A percentile compares a stretch with the other conserved stretches of the same genome.
Evolutionary conservation across 1,140 invertebrate genomes (phyloP).

Genomic region (Idris sp.): DNA sequence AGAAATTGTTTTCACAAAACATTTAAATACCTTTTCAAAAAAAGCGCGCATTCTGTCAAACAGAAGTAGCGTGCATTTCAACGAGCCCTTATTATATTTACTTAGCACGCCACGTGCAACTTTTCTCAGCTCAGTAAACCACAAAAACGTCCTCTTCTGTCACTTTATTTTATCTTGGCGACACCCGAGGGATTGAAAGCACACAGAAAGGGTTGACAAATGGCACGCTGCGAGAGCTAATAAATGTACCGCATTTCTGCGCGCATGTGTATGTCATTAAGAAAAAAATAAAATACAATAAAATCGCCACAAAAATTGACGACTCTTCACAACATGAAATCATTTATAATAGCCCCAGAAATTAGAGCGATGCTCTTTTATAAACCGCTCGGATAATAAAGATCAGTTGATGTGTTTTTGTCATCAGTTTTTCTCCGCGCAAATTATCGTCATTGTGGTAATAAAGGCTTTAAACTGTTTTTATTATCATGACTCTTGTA

Average conservation of each 20-base stretch:
- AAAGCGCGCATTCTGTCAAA: slow-evolving; percentile 25
- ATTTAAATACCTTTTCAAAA: too few species aligned
- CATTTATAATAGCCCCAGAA: slow-evolving; percentile 1
- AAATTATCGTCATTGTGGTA: slow-evolving; percentile 5
- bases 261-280: slow-evolving; percentile 7
- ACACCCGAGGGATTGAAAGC: slow-evolving; percentile 23
- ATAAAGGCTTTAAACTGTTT: slow-evolving; percentile 6
- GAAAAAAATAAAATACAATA: background rate
- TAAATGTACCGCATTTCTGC: slow-evolving; percentile 7
- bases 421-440: background rate
- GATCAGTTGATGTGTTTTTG: background rate
- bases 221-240: slow-evolving; percentile 6
- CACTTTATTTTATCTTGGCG: slow-evolving; percentile 34
- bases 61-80: slow-evolving; percentile 24
- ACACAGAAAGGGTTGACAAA: slow-evolving; percentile 22
- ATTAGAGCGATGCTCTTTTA: background rate
- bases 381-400: slow-evolving; percentile 6
- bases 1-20: too few species aligned
- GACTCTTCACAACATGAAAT: background rate
- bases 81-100: slow-evolving; percentile 45
- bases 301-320: background rate
- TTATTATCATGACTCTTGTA: slow-evolving; percentile 2
- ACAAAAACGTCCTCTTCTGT: slow-evolving; percentile 31
- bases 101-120: slow-evolving; percentile 31
- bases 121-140: slow-evolving; percentile 48